A percentile compares a stretch with the other conserved stretches of the same genome.
Evolutionary conservation across 2,888 invertebrate species (phyloP).

Genomic region (Laspeyria flexula): DNA sequence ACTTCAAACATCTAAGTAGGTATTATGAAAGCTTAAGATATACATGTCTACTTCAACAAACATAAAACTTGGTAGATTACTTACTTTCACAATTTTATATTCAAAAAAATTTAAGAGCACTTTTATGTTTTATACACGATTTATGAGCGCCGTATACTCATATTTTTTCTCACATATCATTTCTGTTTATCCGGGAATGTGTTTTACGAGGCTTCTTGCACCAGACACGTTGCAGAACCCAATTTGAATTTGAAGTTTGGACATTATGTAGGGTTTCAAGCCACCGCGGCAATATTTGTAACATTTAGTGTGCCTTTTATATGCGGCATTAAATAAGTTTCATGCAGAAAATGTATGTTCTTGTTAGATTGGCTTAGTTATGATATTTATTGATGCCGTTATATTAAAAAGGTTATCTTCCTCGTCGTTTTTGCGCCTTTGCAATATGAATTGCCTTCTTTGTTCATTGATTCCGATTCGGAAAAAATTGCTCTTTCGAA

Average conservation of each 20-base stretch:
- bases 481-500: too few species aligned
- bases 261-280: not conserved
- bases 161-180: constrained; percentile 30
- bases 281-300: not conserved
- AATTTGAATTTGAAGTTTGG: not conserved
- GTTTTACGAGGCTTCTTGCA: constrained; percentile 1
- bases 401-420: too few species aligned
- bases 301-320: not conserved
- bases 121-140: constrained; percentile 38
- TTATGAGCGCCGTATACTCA: constrained; percentile 25
- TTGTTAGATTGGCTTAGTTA: not conserved
- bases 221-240: not conserved
- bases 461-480: too few species aligned
- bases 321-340: not conserved
- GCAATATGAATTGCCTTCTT: too few species aligned
- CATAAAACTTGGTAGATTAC: constrained; percentile 36
- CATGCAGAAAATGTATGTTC: not conserved
- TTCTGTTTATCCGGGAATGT: constrained; percentile 10
- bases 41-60: too few species aligned
- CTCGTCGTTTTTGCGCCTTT: too few species aligned
- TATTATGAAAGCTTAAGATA: too few species aligned
- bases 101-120: constrained; percentile 30
- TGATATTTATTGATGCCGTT: not conserved
- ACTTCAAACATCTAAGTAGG: not conserved
- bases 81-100: constrained; percentile 41